Conservation (phyloP, 1,140 invertebrate species). For the Nixonia krombeini region DNA sequence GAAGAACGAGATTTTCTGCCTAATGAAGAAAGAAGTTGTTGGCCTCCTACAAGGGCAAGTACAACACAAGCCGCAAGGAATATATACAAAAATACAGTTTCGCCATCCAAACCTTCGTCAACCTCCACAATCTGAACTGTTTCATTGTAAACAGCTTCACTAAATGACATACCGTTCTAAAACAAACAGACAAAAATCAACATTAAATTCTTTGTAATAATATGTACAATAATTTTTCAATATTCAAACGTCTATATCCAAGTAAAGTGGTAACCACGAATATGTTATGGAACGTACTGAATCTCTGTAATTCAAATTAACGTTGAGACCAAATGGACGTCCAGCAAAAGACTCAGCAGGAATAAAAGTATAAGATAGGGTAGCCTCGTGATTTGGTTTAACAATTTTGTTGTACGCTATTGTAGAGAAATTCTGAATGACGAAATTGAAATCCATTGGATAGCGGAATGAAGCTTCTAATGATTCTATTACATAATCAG, state of each 20-base stretch:
- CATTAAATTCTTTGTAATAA: background rate
- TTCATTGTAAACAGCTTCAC: constrained; percentile 98
- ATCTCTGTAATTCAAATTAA: constrained; percentile 96
- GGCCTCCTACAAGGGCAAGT: constrained; percentile 88
- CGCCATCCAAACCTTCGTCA: constrained; percentile 96
- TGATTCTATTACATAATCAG: constrained; percentile 92
- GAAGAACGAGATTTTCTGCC: constrained; percentile 76
- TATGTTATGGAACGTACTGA: too few relatives aligned
- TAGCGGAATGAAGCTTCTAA: constrained; percentile 98
- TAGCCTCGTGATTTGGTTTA: constrained; percentile 92
- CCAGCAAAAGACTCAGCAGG: constrained; percentile 96
- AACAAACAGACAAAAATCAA: constrained; percentile 33
- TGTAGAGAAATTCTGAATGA: constrained; percentile 98
- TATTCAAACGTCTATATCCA: background rate
- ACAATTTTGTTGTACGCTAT: constrained; percentile 91
- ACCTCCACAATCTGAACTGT: constrained; percentile 97
- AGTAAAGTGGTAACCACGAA: too few relatives aligned
- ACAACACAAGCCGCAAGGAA: constrained; percentile 92
- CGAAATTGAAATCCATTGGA: constrained; percentile 98
- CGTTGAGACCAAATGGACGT: constrained; percentile 94
- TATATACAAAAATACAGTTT: constrained; percentile 98
- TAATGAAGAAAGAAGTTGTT: constrained; percentile 89
- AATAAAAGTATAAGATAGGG: constrained; percentile 95
- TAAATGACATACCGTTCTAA: constrained; percentile 79
- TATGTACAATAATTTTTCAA: too few relatives aligned